These are phyloP conservation scores for Sparus aurata DNA, from an alignment of 2,797 vertebrate genomes.

Conservation along the genomic window DNA sequence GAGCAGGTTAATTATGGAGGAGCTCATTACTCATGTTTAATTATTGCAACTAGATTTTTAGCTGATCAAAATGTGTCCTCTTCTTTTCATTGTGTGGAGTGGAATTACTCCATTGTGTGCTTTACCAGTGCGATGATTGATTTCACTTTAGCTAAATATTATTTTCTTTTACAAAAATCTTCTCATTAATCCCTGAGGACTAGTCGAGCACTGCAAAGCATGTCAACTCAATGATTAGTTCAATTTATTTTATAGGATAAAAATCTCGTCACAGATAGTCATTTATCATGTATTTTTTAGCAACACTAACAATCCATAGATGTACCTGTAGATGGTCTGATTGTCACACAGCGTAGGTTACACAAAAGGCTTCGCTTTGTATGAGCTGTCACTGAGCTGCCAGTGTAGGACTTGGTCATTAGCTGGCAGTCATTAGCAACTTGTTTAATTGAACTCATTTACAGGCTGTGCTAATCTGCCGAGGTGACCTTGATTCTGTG, in stretches of 20 bases:
- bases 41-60: slow-evolving; percentile 74
- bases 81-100: slow-evolving; percentile 48
- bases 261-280: background rate
- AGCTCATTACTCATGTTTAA: slow-evolving; percentile 81
- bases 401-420: slow-evolving; percentile 77
- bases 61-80: slow-evolving; percentile 66
- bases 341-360: slow-evolving; percentile 33
- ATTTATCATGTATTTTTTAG: slow-evolving; percentile 18
- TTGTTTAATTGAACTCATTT: slow-evolving; percentile 87
- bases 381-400: slow-evolving; percentile 53
- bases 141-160: slow-evolving; percentile 43
- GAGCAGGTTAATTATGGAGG: slow-evolving; percentile 78
- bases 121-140: slow-evolving; percentile 48
- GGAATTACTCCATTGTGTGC: slow-evolving; percentile 46
- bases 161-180: slow-evolving; percentile 36
- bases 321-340: slow-evolving; percentile 22
- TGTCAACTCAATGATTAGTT: slow-evolving; percentile 12
- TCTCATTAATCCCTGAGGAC: slow-evolving; percentile 18
- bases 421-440: slow-evolving; percentile 82
- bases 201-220: slow-evolving; percentile 4
- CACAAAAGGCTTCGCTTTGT: slow-evolving; percentile 47
- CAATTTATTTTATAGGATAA: slow-evolving; percentile 10
- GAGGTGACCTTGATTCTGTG: slow-evolving; percentile 84
- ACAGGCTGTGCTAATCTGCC: slow-evolving; percentile 80
- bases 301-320: background rate